Evolutionary conservation across 2,113 vertebrate genomes (phyloP).

Genomic region (Erythrocebus patas): DNA sequence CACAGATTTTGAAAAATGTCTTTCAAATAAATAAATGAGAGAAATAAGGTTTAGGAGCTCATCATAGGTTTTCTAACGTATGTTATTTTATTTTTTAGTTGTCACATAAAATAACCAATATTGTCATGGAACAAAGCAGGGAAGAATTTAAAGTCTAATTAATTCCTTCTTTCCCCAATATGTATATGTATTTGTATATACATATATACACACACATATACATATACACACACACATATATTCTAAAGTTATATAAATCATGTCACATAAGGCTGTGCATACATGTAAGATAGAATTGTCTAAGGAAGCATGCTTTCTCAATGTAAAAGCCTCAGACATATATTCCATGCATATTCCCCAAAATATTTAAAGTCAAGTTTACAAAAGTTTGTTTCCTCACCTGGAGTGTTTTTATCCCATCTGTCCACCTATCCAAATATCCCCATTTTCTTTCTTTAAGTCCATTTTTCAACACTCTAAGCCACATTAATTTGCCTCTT

Average conservation of each 20-base stretch:
- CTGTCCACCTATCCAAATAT: background rate
- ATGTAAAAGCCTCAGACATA: background rate
- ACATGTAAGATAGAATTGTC: background rate
- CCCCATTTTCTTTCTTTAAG: background rate
- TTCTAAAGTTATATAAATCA: background rate
- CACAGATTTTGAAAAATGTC: background rate
- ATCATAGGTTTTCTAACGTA: background rate
- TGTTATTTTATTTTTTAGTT: background rate
- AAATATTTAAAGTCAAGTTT: background rate
- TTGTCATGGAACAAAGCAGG: background rate
- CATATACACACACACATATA: background rate
- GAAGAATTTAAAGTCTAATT: background rate
- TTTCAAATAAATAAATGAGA: background rate
- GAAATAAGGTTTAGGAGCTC: background rate
- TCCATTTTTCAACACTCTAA: conserved; percentile 20
- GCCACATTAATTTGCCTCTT: background rate
- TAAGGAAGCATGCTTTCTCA: background rate
- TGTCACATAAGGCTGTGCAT: background rate
- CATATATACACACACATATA: background rate
- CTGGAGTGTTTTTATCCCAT: background rate
- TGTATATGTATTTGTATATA: rapidly evolving
- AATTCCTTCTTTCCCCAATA: background rate
- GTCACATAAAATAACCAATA: background rate
- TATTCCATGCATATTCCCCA: background rate
- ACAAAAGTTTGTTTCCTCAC: background rate